Base-by-base conservation (phyloP, 2,113 vertebrate species). In the Syngnathus scovelli region DNA sequence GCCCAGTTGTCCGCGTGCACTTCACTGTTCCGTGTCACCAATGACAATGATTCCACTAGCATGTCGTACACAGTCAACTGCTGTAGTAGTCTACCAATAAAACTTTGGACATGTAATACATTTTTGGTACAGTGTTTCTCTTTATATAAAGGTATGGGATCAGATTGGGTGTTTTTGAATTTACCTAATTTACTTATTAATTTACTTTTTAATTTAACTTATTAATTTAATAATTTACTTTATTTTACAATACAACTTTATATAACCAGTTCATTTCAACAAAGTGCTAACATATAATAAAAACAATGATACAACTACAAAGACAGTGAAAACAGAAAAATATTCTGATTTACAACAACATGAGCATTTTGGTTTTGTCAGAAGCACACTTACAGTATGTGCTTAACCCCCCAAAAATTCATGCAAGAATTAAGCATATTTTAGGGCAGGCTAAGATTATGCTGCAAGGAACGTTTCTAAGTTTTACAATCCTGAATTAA, bases 61-160 rank as follows among this genome's bases (percentile, higher is more conserved):
- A n/a, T 10, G 21, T 21, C 19, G 69, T 68, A 12, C n/a, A 84
- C 39, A 43, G 61, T 85, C 78, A 83, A 80, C 36, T 27, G 60
- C 71, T 69, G 61, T 54, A 61, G 43, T 81, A 82, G 78, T 56
- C 61, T 66, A 60, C 55, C 82, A 84, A 87, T 62, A 84, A 88
- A 86, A 46, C 37, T 63, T 13, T 72, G 46, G 64, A 70, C 46
- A 23, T 68, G 33, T 74, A 79, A 64, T 65, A 38, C 64, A 67
- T 59, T 19, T 13, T 48, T 15, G 43, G 68, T n/a, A 6, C 37
- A 6, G 7, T 51, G 15, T n/a, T 61, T 60, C 56, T 44, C 12
- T 8, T 75, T 51, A 62, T 41, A 43, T 39, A 15, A 4, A 16
- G 8, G 46, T 49, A 7, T 49, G 18, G 16, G 49, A 61, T 11